Evolutionary conservation across 2,113 vertebrate genomes (phyloP), one percentile per base, ranked within the genome.

Genomic region (Proterorhinus semilunaris): DNA sequence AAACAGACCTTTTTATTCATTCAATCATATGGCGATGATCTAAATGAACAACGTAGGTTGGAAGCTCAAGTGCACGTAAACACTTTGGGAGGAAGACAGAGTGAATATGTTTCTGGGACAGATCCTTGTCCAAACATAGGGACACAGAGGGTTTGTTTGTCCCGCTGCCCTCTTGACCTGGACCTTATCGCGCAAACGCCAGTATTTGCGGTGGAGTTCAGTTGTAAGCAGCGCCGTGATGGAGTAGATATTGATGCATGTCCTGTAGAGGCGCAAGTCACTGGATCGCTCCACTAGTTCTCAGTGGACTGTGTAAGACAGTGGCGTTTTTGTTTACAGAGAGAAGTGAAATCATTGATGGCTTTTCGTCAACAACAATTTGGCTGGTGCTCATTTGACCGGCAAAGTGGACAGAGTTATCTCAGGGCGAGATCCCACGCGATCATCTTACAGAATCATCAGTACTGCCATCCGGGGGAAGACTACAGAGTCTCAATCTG

Each of bases 41-140:
- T 69, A 82, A 75, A 87, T 66, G 70, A 83, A 83, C 67, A 78
- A 58, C 62, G 74, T 89, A 83, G 53, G 75, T 50, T 76, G 72
- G 79, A 76, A 75, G 66, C 65, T 61, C 52, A 64, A 80, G 77
- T 68, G 77, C 73, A 88, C 84, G 89, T 84, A 88, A 88, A 89
- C 83, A 87, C 72, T 68, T 72, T 73, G 83, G 87, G 84, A 86
- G 80, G 87, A 83, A 82, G 78, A 82, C 78, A 6, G 66, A 78
- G 72, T 53, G 75, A 80, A 69, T 74, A 75, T 67, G 71, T 71
- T 83, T 87, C 72, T 61, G 65, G 78, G 76, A 86, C 78, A 87
- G 88, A 86, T 86, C 69, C 80, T 79, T 76, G 57, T 86, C 76
- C 80, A 86, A 83, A 89, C 82, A 89, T 48, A 85, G 65, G 66